Conservation (phyloP, 2,113 vertebrate genomes). For the mouse (Mus musculus) region GRCm39 chr3:57955501-57956000, state of each 20-base stretch:
- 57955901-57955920: neutral
- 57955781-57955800: neutral
- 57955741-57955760: neutral
- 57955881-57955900: neutral
- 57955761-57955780: neutral
- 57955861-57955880: neutral
- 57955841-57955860: neutral
- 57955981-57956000: neutral
- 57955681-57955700: neutral
- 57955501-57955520: neutral
- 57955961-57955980: neutral
- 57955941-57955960: neutral
- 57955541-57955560: neutral
- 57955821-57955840: neutral
- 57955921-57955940: neutral
- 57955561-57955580: neutral
- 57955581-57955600: neutral
- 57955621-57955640: neutral
- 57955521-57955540: neutral
- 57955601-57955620: neutral
- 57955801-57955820: neutral
- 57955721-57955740: neutral
- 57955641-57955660: neutral
- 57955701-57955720: neutral
- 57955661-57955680: neutral